Conservation (phyloP, 2,797 vertebrate genomes). For the Rhabdomys pumilio region DNA sequence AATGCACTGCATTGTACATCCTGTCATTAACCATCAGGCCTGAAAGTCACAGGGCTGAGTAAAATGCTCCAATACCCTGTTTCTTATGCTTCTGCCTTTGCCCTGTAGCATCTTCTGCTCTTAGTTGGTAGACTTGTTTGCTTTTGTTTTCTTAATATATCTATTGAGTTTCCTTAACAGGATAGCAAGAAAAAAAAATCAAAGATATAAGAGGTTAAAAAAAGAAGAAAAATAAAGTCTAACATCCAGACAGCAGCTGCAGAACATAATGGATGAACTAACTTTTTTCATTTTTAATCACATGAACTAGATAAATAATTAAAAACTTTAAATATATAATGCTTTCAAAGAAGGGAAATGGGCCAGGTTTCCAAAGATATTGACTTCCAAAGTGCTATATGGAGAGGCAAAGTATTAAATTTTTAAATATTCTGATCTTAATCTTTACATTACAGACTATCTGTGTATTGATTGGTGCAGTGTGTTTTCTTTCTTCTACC, state of each 20-base stretch:
- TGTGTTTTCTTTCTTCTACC: slow-evolving; percentile 84
- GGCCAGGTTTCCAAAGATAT: slow-evolving; percentile 88
- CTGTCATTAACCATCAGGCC: slow-evolving; percentile 46
- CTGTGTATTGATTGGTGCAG: slow-evolving; percentile 88
- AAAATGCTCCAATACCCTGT: slow-evolving; percentile 17
- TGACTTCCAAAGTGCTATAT: slow-evolving; percentile 88
- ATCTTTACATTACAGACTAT: slow-evolving; percentile 89
- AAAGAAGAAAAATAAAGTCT: slow-evolving; percentile 36
- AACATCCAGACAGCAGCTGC: slow-evolving; percentile 84
- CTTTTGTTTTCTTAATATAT: slow-evolving; percentile 67
- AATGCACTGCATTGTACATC: neutral
- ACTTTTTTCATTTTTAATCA: slow-evolving; percentile 89
- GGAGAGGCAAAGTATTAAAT: slow-evolving; percentile 88
- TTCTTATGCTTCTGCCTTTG: neutral
- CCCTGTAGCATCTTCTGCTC: neutral
- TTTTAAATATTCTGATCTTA: slow-evolving; percentile 90
- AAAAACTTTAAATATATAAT: slow-evolving; percentile 90
- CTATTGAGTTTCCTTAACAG: slow-evolving; percentile 78
- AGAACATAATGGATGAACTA: slow-evolving; percentile 87
- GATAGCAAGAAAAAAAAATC: slow-evolving; percentile 54
- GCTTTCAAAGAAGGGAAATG: slow-evolving; percentile 89
- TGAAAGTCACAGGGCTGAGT: slow-evolving; percentile 39
- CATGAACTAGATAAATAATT: slow-evolving; percentile 90
- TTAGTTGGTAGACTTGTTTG: slow-evolving; percentile 15
- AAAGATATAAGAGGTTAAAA: slow-evolving; percentile 34